Percentiles rank a stretch among this genome's conserved stretches.
Conservation (phyloP, 2,797 vertebrate species). For the Miichthys miiuy region DNA sequence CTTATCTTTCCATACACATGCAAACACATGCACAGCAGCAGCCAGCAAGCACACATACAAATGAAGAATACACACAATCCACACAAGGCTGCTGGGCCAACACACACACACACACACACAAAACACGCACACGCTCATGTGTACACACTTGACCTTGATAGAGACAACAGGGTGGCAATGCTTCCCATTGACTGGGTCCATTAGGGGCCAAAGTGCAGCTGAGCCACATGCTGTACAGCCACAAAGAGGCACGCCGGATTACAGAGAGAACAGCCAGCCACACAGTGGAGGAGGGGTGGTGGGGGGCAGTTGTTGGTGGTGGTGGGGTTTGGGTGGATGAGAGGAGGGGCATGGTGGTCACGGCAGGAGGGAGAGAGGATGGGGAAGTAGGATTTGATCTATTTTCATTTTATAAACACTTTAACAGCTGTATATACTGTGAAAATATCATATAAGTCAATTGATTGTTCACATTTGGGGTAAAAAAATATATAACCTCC, state of each 20-base stretch:
- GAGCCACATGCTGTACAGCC: slow-evolving; percentile 61
- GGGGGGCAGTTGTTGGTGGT: background rate
- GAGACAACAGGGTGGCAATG: slow-evolving; percentile 62
- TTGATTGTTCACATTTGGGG: background rate
- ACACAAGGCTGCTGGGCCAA: background rate
- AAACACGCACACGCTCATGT: slow-evolving; percentile 6
- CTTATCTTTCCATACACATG: slow-evolving; percentile 2
- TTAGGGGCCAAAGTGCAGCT: slow-evolving; percentile 75
- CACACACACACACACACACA: slow-evolving; percentile 10
- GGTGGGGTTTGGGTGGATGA: background rate
- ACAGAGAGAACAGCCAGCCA: slow-evolving; percentile 51
- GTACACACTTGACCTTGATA: slow-evolving; percentile 78
- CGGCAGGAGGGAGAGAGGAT: slow-evolving; percentile 31
- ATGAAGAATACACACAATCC: slow-evolving; percentile 19
- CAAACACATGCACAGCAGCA: background rate
- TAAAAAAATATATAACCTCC: background rate
- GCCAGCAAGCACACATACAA: slow-evolving; percentile 2
- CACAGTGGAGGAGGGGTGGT: slow-evolving; percentile 37
- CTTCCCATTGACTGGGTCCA: slow-evolving; percentile 72
- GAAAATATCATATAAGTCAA: slow-evolving; percentile 1
- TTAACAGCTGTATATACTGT: slow-evolving; percentile 8
- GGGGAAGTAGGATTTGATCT: slow-evolving; percentile 16
- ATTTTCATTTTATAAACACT: slow-evolving; percentile 27
- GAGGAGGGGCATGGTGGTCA: slow-evolving; percentile 30
- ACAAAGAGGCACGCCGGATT: slow-evolving; percentile 68